Percentiles rank a stretch among this genome's conserved stretches.
Evolutionary conservation across 2,113 vertebrate genomes (phyloP).

Genomic region (Nycticebus coucang): DNA sequence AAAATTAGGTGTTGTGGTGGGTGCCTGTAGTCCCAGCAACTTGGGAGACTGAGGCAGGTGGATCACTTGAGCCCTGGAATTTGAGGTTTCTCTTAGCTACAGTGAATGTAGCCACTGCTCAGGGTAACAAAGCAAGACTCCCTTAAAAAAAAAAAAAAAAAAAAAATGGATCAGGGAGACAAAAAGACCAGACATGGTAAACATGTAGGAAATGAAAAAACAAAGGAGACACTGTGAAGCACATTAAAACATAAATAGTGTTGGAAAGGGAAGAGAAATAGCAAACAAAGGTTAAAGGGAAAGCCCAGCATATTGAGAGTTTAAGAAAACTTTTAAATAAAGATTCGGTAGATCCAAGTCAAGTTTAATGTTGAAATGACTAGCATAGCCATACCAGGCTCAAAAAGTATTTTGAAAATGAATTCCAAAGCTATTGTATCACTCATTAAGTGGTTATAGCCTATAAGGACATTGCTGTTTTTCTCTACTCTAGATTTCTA

Average conservation of each 20-base stretch:
- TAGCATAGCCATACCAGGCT: neutral
- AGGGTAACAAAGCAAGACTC: too few relatives aligned
- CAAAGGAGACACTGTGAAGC: neutral
- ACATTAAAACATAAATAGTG: neutral
- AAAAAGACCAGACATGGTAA: neutral
- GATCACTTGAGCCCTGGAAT: too few relatives aligned
- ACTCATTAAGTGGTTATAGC: neutral
- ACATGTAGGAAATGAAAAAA: neutral
- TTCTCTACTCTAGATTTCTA: neutral
- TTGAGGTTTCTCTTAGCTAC: too few relatives aligned
- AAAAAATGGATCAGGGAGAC: neutral
- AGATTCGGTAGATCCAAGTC: neutral
- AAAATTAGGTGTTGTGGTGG: too few relatives aligned
- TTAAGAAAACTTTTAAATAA: conserved; percentile 28
- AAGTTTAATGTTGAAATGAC: neutral
- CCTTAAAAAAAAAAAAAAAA: too few relatives aligned
- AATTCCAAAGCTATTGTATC: neutral
- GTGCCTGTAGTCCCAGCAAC: too few relatives aligned
- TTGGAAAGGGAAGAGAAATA: conserved; percentile 27
- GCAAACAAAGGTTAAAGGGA: conserved; percentile 15
- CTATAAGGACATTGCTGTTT: neutral
- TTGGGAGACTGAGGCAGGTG: too few relatives aligned
- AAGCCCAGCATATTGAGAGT: neutral
- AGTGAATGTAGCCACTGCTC: too few relatives aligned
- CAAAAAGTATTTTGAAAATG: neutral